Conservation (phyloP, 30 jellyfish, hydroid and myxozoan genomes). For the Turritopsis dohrnii region DNA sequence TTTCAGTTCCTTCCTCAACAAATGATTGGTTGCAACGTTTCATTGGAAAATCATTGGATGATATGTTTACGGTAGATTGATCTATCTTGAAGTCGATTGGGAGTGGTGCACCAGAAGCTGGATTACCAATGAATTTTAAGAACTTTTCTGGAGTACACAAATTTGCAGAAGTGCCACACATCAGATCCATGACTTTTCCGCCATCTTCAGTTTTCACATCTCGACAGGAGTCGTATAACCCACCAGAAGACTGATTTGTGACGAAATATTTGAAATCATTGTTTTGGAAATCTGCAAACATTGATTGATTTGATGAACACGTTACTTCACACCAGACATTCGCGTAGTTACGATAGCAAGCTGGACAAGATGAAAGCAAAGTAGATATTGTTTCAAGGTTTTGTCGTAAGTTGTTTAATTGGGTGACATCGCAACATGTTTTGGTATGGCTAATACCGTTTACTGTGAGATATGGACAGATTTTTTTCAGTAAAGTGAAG, state of each 20-base stretch:
- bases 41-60: slow-evolving; percentile 37
- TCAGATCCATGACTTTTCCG: slow-evolving; percentile 65
- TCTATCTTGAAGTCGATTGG: slow-evolving; percentile 38
- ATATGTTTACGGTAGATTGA: slow-evolving; percentile 33
- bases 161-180: slow-evolving; percentile 81
- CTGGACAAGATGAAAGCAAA: slow-evolving; percentile 72
- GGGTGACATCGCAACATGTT: slow-evolving; percentile 68
- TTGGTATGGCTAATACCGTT: neutral
- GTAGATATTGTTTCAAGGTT: slow-evolving; percentile 53
- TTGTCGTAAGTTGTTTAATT: slow-evolving; percentile 39
- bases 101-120: slow-evolving; percentile 65
- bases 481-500: slow-evolving; percentile 29
- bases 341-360: slow-evolving; percentile 58
- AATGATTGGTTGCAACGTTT: slow-evolving; percentile 57
- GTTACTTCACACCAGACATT: slow-evolving; percentile 78
- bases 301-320: slow-evolving; percentile 70
- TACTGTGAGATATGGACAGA: slow-evolving; percentile 57
- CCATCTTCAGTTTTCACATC: slow-evolving; percentile 37
- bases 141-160: slow-evolving; percentile 70
- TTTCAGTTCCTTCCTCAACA: slow-evolving; percentile 52
- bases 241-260: slow-evolving; percentile 59
- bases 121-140: slow-evolving; percentile 57
- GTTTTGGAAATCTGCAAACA: slow-evolving; percentile 35
- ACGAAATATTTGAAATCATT: slow-evolving; percentile 31
- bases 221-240: slow-evolving; percentile 76